phyloP scores from a whole-genome alignment of 2,797 vertebrate species.

The Sciaenops ocellatus region DNA sequence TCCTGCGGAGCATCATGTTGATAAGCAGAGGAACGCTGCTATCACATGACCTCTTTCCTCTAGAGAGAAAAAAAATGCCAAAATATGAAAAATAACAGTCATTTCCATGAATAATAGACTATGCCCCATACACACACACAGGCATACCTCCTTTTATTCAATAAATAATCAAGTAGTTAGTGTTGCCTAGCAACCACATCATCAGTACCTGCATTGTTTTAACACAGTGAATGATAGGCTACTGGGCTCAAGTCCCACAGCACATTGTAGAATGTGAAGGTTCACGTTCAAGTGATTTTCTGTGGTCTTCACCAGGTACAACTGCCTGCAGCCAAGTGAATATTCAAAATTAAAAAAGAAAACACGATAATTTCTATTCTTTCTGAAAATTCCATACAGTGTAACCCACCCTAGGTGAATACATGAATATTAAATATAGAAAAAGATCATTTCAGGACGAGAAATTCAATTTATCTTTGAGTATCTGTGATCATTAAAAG shows the following conservation, averaged over 20 bases:
- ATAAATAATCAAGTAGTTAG: constrained; percentile 83
- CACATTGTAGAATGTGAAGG: constrained; percentile 52
- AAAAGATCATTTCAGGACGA: background rate
- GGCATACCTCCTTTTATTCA: constrained; percentile 69
- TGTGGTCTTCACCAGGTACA: constrained; percentile 28
- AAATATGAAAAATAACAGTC: constrained; percentile 71
- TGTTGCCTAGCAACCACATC: constrained; percentile 84
- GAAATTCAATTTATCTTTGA: constrained; percentile 1
- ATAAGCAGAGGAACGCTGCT: constrained; percentile 62
- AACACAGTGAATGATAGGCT: constrained; percentile 70
- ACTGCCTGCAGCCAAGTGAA: constrained; percentile 27
- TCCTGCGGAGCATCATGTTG: constrained; percentile 55
- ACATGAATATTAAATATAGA: background rate
- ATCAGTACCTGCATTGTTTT: constrained; percentile 79
- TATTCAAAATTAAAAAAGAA: background rate
- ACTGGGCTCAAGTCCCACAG: constrained; percentile 64
- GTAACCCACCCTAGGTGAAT: background rate
- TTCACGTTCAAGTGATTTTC: constrained; percentile 54
- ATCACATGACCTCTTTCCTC: constrained; percentile 62
- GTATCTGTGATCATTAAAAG: constrained; percentile 23
- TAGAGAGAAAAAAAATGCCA: constrained; percentile 59
- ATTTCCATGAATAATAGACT: constrained; percentile 80
- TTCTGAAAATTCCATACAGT: background rate
- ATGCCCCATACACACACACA: constrained; percentile 24
- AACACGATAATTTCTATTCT: background rate